Evolutionary conservation across 2,113 vertebrate species (phyloP).

Genomic region (Semicossyphus pulcher): DNA sequence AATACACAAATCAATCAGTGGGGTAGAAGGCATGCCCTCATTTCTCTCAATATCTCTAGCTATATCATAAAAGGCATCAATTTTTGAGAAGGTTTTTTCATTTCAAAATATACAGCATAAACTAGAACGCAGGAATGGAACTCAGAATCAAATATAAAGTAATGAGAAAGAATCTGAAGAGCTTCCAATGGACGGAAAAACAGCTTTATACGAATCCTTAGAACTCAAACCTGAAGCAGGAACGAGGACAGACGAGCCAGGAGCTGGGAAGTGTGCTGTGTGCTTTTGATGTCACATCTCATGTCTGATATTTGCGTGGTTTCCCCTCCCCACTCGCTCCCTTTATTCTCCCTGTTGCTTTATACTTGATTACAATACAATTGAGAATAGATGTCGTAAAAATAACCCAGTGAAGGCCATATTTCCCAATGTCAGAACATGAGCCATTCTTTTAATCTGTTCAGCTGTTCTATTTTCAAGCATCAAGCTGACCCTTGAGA

Average conservation of each 20-base stretch:
- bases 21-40: not conserved
- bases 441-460: slow-evolving; percentile 28
- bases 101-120: not conserved
- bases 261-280: not conserved
- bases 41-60: not conserved
- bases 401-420: slow-evolving; percentile 16
- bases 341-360: slow-evolving; percentile 24
- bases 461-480: slow-evolving; percentile 22
- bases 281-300: slow-evolving; percentile 30
- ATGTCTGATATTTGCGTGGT: slow-evolving; percentile 31
- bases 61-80: slow-evolving; percentile 3
- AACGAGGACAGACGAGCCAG: slow-evolving; percentile 1
- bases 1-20: slow-evolving; percentile 23
- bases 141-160: slow-evolving; percentile 8
- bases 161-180: slow-evolving; percentile 23
- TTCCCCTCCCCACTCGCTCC: not conserved
- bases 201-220: not conserved
- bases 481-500: not conserved
- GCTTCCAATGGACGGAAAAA: slow-evolving; percentile 17
- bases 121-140: not conserved
- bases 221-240: slow-evolving; percentile 4
- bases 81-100: not conserved
- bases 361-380: no score
- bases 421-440: not conserved
- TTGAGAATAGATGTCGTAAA: slow-evolving; percentile 4